Conservation (phyloP, 2,888 invertebrate species). For the Epirrita christyi region DNA sequence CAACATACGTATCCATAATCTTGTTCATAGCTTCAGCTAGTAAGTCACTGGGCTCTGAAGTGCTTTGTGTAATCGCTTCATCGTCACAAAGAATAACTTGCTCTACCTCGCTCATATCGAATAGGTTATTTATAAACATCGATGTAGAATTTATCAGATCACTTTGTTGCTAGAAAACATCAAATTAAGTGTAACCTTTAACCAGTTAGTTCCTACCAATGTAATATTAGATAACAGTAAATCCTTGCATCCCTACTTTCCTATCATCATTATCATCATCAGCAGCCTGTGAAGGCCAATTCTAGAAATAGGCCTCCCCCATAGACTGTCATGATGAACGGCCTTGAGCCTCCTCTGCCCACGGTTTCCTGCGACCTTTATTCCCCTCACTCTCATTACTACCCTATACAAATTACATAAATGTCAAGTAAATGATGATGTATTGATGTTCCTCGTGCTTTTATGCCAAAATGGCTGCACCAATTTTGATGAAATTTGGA, state of each 20-base stretch:
- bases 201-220: background rate
- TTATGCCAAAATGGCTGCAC: background rate
- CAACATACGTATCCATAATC: constrained; percentile 59
- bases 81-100: constrained; percentile 49
- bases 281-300: no score
- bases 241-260: no score
- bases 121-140: constrained; percentile 68
- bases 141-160: constrained; percentile 65
- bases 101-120: constrained; percentile 74
- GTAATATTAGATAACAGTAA: background rate
- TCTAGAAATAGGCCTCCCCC: no score
- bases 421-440: no score
- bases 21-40: constrained; percentile 53
- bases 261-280: no score
- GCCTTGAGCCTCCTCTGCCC: no score
- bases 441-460: no score
- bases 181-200: constrained; percentile 1
- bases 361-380: no score
- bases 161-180: constrained; percentile 49
- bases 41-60: constrained; percentile 45
- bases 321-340: no score
- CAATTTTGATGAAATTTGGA: no score
- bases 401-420: no score
- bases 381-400: no score
- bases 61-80: constrained; percentile 40